These are phyloP conservation scores for Sebastes oblongus DNA, from an alignment of 2,797 vertebrate genomes.

Conservation along the genomic window DNA sequence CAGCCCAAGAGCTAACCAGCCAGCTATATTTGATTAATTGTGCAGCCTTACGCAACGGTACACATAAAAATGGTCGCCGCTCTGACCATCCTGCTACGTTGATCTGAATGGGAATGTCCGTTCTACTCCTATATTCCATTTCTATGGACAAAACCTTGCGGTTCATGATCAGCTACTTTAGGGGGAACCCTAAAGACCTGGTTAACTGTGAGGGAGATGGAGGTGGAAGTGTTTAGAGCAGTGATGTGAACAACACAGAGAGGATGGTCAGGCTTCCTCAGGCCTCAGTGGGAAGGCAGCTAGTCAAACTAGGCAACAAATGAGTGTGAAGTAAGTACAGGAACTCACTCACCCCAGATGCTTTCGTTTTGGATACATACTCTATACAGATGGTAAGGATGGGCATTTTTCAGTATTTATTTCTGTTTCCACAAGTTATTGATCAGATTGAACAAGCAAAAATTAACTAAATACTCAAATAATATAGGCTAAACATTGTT, in stretches of 20 bases:
- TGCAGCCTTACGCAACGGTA: too few relatives aligned
- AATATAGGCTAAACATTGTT: background rate
- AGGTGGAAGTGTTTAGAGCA: conserved; percentile 44
- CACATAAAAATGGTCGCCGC: too few relatives aligned
- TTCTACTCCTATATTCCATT: too few relatives aligned
- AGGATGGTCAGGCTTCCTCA: conserved; percentile 23
- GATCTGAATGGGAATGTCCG: too few relatives aligned
- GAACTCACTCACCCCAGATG: background rate
- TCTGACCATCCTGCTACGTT: too few relatives aligned
- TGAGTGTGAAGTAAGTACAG: conserved; percentile 4
- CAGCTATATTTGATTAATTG: too few relatives aligned
- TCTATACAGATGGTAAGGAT: background rate
- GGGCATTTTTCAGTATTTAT: background rate
- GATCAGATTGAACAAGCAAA: background rate
- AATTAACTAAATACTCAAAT: background rate
- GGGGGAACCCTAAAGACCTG: conserved; percentile 60
- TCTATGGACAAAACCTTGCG: background rate
- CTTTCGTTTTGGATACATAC: background rate
- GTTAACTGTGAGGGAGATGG: conserved; percentile 45
- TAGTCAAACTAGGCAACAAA: conserved; percentile 20
- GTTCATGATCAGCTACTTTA: conserved; percentile 2
- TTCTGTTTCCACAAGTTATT: background rate
- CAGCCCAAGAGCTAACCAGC: too few relatives aligned
- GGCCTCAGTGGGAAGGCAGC: conserved; percentile 1
- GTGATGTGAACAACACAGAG: conserved; percentile 33